Evolutionary conservation across 2,888 invertebrate species (phyloP).

Genomic region (Rhamnusium bicolor): DNA sequence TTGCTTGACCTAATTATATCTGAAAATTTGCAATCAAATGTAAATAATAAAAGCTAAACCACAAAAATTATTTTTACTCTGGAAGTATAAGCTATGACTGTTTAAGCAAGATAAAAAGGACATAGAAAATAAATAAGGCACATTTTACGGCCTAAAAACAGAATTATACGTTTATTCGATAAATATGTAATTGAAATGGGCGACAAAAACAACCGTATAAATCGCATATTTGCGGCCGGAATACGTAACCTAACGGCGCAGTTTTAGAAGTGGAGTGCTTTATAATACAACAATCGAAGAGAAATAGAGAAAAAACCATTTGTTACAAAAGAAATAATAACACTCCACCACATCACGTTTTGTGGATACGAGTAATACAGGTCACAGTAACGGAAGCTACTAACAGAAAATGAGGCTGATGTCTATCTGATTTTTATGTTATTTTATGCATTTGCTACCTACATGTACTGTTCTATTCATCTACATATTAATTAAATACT

Average conservation of each 20-base stretch:
- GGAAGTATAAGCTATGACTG: too few relatives aligned
- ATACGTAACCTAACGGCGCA: constrained; percentile 43
- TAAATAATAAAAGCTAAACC: too few relatives aligned
- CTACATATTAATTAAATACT: constrained; percentile 34
- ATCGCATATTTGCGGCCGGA: constrained; percentile 48
- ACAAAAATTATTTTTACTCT: too few relatives aligned
- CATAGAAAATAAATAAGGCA: not conserved
- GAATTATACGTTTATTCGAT: constrained; percentile 26
- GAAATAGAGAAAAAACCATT: constrained; percentile 45
- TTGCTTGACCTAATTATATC: too few relatives aligned
- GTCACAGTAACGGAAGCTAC: constrained; percentile 57
- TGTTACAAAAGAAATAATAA: constrained; percentile 49
- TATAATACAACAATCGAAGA: constrained; percentile 46
- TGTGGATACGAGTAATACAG: constrained; percentile 55
- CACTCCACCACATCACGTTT: constrained; percentile 56
- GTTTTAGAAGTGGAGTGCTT: constrained; percentile 41
- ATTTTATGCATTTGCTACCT: constrained; percentile 48
- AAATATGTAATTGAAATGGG: constrained; percentile 28
- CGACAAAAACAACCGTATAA: constrained; percentile 24
- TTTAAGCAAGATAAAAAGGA: not conserved
- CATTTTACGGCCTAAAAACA: constrained; percentile 20
- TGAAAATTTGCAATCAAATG: too few relatives aligned
- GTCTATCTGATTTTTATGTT: constrained; percentile 53
- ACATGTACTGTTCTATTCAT: constrained; percentile 34
- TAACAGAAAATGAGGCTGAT: constrained; percentile 54